Evolutionary conservation across 1,140 invertebrate genomes (phyloP).

Genomic region (Drosophila nannoptera): DNA sequence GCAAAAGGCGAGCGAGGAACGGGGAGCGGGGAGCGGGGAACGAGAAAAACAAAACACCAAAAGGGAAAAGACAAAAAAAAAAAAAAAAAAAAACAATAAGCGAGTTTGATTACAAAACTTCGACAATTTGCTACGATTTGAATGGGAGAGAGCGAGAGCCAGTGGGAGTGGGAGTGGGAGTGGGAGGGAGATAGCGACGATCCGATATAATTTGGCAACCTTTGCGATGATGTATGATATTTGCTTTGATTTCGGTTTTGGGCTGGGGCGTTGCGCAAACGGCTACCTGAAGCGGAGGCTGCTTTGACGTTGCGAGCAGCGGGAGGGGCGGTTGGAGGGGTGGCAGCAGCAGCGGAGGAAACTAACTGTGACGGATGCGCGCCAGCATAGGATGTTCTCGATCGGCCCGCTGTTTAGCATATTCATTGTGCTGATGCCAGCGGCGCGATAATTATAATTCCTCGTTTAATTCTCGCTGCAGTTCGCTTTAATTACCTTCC

Average conservation of each 20-base stretch:
- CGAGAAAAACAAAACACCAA: too few relatives aligned
- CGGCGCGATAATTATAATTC: slow-evolving; percentile 60
- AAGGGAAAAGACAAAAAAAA: not conserved
- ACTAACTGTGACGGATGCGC: slow-evolving; percentile 44
- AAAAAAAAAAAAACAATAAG: slow-evolving; percentile 16
- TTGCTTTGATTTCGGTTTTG: slow-evolving; percentile 42
- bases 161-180: slow-evolving; percentile 6
- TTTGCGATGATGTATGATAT: slow-evolving; percentile 67
- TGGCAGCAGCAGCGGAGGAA: slow-evolving; percentile 18
- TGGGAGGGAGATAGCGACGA: not conserved
- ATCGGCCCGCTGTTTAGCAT: slow-evolving; percentile 55
- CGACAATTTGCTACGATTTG: slow-evolving; percentile 63
- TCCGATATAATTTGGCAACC: slow-evolving; percentile 51
- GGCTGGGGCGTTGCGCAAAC: slow-evolving; percentile 44
- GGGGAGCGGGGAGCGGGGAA: too few relatives aligned
- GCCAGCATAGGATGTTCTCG: slow-evolving; percentile 58
- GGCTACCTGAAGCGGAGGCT: slow-evolving; percentile 38
- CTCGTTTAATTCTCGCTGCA: slow-evolving; percentile 25
- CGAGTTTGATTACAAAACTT: slow-evolving; percentile 62
- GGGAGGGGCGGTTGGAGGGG: slow-evolving; percentile 12
- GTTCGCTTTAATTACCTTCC: slow-evolving; percentile 61
- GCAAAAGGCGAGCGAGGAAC: not conserved
- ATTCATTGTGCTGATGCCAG: slow-evolving; percentile 58
- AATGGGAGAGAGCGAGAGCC: slow-evolving; percentile 14
- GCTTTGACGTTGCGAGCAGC: slow-evolving; percentile 31